Conservation (phyloP, 1,140 invertebrate species). For the Triops longicaudatus region DNA sequence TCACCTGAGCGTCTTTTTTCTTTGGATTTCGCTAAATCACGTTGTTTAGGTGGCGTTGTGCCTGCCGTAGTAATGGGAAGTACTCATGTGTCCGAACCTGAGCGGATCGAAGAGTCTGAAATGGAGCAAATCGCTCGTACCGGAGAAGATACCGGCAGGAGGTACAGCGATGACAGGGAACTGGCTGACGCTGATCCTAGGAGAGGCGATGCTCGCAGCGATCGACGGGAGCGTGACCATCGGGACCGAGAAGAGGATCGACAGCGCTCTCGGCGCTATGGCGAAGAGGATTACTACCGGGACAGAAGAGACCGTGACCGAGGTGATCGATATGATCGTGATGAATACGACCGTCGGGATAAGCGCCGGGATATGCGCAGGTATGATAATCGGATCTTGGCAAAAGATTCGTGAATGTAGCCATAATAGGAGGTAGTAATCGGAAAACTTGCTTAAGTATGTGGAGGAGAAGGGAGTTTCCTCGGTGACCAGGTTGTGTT, state of each 20-base stretch:
- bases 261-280: conserved; percentile 31
- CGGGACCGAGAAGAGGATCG: conserved; percentile 35
- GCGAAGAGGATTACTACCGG: conserved; percentile 31
- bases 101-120: neutral
- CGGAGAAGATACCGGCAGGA: neutral
- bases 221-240: conserved; percentile 20
- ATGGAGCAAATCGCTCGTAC: neutral
- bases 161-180: neutral
- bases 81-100: neutral
- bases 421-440: no score
- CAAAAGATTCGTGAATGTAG: neutral
- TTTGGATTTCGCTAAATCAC: neutral
- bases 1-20: no score
- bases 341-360: conserved; percentile 33
- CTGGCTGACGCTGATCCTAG: neutral
- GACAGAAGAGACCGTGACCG: conserved; percentile 31
- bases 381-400: neutral
- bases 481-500: neutral
- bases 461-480: neutral
- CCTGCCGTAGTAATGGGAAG: neutral
- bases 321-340: conserved; percentile 29
- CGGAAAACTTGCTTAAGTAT: no score
- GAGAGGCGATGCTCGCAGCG: neutral
- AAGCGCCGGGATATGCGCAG: conserved; percentile 25
- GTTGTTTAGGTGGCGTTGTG: neutral